Base-by-base conservation (phyloP, 2,888 invertebrate species). In the Sminthurinus aureus region DNA sequence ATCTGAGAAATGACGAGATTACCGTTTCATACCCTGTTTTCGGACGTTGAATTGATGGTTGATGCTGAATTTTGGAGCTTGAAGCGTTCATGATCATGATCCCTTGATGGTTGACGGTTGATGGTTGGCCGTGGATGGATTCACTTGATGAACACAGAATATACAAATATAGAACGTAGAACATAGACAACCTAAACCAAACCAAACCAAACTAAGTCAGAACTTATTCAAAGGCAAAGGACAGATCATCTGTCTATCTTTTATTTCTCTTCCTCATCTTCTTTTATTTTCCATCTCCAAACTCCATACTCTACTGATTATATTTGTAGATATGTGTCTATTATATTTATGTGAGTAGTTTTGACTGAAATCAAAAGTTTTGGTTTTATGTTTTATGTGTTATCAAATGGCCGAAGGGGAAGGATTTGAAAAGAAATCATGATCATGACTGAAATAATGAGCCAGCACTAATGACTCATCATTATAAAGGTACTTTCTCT, bases 391-490 rank as follows among this genome's bases (percentile, higher is more conserved):
- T 38, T 38, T 38, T 38, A 38, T 38, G 38, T 38, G 38, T 38
- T 38, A 38, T 38, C 38, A 38, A 38, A 38, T 38, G 38, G 38
- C 38, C 38, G 38, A 38, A 38, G 38, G 38, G 38, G 38, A 6
- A 38, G 6, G 6, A 38, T 6, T 38, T 38, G 1, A 6, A 38
- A 38, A 38, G 6, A 6, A 38, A 38, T 38, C 6, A 1, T 69
- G 71, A 80, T 80, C 6, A 52, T n/a, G 69, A 83, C 69, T 81
- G 77, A 75, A 84, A 84, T 81, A 84, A 84, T 84, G 84, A 84
- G 84, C 78, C 84, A 77, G 69, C 77, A 84, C 84, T 84, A 84
- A 84, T 84, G 84, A 84, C 84, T 81, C 77, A 76, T 84, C 84
- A 73, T 78, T 78, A 77, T 81, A 38, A 38, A 77, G 79, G 79